Conservation (phyloP, 2,888 invertebrate genomes). For the Temnothorax ravouxi region DNA sequence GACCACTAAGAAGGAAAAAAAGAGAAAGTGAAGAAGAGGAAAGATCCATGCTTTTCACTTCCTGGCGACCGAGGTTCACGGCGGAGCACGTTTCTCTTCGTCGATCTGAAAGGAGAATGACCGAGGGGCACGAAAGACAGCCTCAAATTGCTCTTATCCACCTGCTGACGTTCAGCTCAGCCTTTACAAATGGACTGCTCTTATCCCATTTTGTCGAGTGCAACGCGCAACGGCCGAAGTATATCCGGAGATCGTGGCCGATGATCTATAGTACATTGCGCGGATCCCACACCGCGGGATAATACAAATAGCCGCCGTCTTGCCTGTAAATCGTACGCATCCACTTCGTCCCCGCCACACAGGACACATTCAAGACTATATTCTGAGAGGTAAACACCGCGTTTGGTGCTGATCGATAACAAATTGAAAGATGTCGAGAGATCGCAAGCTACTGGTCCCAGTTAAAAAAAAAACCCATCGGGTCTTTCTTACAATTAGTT, state of each 20-base stretch:
- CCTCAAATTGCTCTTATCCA: conserved; percentile 68
- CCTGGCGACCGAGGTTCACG: conserved; percentile 46
- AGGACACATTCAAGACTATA: conserved; percentile 4
- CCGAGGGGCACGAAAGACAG: conserved; percentile 55
- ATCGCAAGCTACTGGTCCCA: background rate
- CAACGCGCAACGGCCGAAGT: conserved; percentile 46
- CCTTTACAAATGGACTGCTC: conserved; percentile 70
- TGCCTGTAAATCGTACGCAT: conserved; percentile 44
- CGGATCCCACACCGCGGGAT: conserved; percentile 31
- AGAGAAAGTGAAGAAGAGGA: background rate
- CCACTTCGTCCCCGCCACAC: background rate
- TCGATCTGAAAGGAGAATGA: conserved; percentile 53
- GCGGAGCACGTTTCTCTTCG: conserved; percentile 57
- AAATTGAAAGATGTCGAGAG: background rate
- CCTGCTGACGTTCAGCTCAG: conserved; percentile 55
- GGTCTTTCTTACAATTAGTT: background rate
- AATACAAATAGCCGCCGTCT: conserved; percentile 46
- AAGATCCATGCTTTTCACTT: conserved; percentile 53
- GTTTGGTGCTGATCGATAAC: background rate
- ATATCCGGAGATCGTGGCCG: conserved; percentile 60
- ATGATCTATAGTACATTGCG: conserved; percentile 48
- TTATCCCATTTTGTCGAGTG: conserved; percentile 77
- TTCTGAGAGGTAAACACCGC: background rate
- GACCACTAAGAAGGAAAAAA: conserved; percentile 16
- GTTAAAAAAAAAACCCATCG: background rate